A percentile compares a stretch with the other conserved stretches of the same genome.
These are phyloP conservation scores for Lutjanus erythropterus DNA, from an alignment of 2,113 vertebrate species.

Conservation along the genomic window DNA sequence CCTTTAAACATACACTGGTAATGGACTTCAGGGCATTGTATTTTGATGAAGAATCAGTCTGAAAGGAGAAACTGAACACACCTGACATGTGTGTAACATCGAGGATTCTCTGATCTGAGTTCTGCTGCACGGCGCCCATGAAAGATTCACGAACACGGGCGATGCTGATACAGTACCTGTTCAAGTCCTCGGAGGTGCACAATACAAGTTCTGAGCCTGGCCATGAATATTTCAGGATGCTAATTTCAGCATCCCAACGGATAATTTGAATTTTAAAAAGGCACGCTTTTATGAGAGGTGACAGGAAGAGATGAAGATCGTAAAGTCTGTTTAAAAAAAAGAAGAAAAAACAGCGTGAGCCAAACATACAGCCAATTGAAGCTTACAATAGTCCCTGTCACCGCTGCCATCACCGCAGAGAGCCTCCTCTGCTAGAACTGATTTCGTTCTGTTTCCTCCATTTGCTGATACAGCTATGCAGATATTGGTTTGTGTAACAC, in stretches of 20 bases:
- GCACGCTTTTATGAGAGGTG: conserved; percentile 49
- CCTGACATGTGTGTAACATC: not conserved
- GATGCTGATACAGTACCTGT: conserved; percentile 66
- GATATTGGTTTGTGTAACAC: conserved; percentile 52
- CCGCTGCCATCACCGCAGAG: conserved; percentile 6
- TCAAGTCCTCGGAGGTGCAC: conserved; percentile 55
- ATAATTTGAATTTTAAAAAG: conserved; percentile 74
- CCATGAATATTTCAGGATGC: conserved; percentile 81
- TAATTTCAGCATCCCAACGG: conserved; percentile 73
- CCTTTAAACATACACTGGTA: too few species aligned
- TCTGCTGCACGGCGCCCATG: conserved; percentile 44
- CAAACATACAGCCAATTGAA: conserved; percentile 12
- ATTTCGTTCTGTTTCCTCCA: conserved; percentile 37
- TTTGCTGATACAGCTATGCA: conserved; percentile 54
- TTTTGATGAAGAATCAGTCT: conserved; percentile 31
- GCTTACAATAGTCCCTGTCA: conserved; percentile 26
- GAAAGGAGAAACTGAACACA: conserved; percentile 30
- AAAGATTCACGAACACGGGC: conserved; percentile 62
- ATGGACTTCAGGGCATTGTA: not conserved
- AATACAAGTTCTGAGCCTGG: conserved; percentile 59
- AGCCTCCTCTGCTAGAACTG: conserved; percentile 30
- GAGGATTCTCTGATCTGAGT: conserved; percentile 37
- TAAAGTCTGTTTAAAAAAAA: conserved; percentile 49
- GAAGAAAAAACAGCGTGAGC: conserved; percentile 20
- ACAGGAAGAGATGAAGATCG: conserved; percentile 52